These are phyloP conservation scores for Drosophila falleni DNA, from an alignment of 2,888 invertebrate species.

Conservation along the genomic window DNA sequence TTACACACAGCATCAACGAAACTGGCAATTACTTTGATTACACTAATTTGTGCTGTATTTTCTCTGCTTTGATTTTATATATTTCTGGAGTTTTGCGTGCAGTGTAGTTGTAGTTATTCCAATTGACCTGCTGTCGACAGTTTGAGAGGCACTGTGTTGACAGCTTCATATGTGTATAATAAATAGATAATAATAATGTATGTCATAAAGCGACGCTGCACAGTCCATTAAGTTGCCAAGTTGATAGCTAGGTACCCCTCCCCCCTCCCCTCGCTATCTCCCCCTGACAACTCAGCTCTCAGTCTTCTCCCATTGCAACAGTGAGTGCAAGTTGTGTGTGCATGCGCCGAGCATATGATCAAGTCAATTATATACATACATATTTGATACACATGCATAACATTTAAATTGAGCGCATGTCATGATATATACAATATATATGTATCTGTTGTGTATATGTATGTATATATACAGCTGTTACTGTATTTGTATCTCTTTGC, in stretches of 20 bases:
- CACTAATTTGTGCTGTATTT: slow-evolving; percentile 51
- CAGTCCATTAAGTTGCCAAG: slow-evolving; percentile 68
- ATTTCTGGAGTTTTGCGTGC: slow-evolving; percentile 20
- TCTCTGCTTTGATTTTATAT: slow-evolving; percentile 3
- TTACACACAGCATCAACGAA: slow-evolving; percentile 18
- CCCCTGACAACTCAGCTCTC: background rate
- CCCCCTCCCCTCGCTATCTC: background rate
- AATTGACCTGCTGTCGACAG: slow-evolving; percentile 34
- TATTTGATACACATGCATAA: slow-evolving; percentile 34
- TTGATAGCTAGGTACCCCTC: slow-evolving; percentile 56
- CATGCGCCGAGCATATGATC: slow-evolving; percentile 76
- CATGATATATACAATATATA: slow-evolving; percentile 44
- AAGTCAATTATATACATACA: slow-evolving; percentile 66
- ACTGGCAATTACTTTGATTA: slow-evolving; percentile 61
- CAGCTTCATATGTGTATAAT: slow-evolving; percentile 39
- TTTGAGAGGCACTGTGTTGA: slow-evolving; percentile 59
- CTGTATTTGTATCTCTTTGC: slow-evolving; percentile 36
- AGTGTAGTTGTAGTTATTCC: background rate
- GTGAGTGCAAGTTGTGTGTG: slow-evolving; percentile 49
- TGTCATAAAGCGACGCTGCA: slow-evolving; percentile 58
- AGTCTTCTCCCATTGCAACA: background rate
- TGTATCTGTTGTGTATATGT: background rate
- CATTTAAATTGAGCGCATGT: slow-evolving; percentile 72
- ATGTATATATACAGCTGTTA: background rate
- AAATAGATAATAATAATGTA: slow-evolving; percentile 25